Conservation (phyloP, 2,888 invertebrate genomes). For the Caenorhabditis drosophilae region DNA sequence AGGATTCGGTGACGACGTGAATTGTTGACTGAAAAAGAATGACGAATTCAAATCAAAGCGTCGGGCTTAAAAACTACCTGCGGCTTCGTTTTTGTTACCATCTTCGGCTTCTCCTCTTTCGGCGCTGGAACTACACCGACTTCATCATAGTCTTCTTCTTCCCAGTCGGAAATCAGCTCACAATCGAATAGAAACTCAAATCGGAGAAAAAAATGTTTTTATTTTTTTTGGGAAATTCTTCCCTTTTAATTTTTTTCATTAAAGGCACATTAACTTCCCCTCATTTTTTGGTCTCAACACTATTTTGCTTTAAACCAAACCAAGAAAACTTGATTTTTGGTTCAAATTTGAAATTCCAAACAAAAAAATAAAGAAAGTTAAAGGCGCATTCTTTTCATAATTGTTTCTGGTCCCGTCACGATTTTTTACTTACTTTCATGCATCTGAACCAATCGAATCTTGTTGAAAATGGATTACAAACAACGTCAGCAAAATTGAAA, state of each 20-base stretch:
- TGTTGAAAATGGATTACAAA: slow-evolving; percentile 54
- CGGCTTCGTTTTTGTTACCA: slow-evolving; percentile 6
- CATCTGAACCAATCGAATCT: slow-evolving; percentile 55
- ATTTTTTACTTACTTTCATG: slow-evolving; percentile 40
- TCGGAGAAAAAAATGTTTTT: not conserved
- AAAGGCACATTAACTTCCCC: no score
- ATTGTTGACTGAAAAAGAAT: not conserved
- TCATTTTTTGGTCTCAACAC: no score
- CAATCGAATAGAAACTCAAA: slow-evolving; percentile 57
- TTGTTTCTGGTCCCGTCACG: no score
- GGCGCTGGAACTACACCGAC: slow-evolving; percentile 23
- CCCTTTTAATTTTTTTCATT: no score
- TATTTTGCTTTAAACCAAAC: no score
- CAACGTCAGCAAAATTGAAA: slow-evolving; percentile 46
- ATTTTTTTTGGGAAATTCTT: no score
- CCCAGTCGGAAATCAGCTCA: slow-evolving; percentile 56
- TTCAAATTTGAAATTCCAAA: no score
- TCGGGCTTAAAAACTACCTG: not conserved
- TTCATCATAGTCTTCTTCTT: slow-evolving; percentile 45
- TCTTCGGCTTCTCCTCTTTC: no score
- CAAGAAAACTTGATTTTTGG: no score
- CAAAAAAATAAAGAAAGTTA: no score
- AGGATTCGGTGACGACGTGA: slow-evolving; percentile 10
- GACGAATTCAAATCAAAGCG: no score
- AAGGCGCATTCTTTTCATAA: no score